Conservation (phyloP, 2,888 invertebrate species). For the Polymixis flavicincta region DNA sequence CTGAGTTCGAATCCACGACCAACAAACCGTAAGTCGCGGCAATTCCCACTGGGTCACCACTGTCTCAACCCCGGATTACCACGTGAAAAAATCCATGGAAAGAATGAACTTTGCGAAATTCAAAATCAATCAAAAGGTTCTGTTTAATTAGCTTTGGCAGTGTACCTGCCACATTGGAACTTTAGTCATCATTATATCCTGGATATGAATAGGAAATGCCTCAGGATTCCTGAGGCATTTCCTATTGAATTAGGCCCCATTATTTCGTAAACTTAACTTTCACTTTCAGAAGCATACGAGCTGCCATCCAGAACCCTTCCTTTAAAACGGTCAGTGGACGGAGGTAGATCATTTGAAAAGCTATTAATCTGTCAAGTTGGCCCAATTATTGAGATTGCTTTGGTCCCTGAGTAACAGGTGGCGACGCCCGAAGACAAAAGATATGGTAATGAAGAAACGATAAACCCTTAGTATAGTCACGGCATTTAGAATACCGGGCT, state of each 20-base stretch:
- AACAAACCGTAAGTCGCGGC: too few relatives aligned
- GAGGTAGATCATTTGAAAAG: constrained; percentile 38
- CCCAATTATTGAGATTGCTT: constrained; percentile 35
- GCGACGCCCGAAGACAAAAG: constrained; percentile 43
- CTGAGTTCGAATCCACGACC: too few relatives aligned
- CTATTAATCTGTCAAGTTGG: constrained; percentile 44
- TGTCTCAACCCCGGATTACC: too few relatives aligned
- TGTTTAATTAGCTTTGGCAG: neutral
- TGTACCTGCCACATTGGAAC: neutral
- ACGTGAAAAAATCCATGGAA: neutral
- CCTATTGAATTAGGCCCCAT: constrained; percentile 12
- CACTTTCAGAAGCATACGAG: constrained; percentile 42
- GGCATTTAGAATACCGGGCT: constrained; percentile 27
- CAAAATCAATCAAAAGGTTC: neutral
- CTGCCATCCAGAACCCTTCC: neutral
- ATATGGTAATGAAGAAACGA: constrained; percentile 48
- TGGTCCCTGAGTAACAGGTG: constrained; percentile 43
- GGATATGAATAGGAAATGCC: too few relatives aligned
- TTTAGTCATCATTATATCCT: neutral
- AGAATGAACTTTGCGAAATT: neutral
- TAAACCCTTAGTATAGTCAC: constrained; percentile 36
- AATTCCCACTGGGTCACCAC: too few relatives aligned
- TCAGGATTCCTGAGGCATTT: constrained; percentile 33
- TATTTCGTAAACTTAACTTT: constrained; percentile 23
- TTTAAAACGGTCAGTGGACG: constrained; percentile 9